Base-by-base conservation (phyloP, 2,888 invertebrate genomes). In the Tromatobia lineatoria region DNA sequence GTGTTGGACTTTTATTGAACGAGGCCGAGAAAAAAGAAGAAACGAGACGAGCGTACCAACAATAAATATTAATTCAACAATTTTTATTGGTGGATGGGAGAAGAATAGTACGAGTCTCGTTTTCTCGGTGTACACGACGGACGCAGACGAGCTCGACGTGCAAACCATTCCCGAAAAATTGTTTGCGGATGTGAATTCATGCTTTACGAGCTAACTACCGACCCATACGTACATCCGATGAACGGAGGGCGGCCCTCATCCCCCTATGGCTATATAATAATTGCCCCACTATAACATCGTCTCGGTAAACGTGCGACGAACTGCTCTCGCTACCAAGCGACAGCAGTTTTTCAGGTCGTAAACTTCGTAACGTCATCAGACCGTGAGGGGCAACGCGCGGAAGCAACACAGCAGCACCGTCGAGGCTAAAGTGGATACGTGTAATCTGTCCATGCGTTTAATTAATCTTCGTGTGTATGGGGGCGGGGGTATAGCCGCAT, bases 391-490 rank as follows among this genome's bases (percentile, higher is more conserved):
- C 45, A 59, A 59, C 18, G 66, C 64, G 66, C 78, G n/a, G 23
- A n/a, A 42, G 11, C 66, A 54, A 84, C 82, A 80, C 85, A 82
- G 85, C 86, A 84, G 71, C 69, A 71, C 42, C 76, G 61, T 83
- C 52, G 70, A 80, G 74, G 25, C 77, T 71, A 50, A 23, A 74
- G 87, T 84, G 88, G 87, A 88, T 87, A 89, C 86, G 86, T 90
- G 90, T 91, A 91, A 92, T 91, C 90, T 90, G 90, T 90, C 89
- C 88, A 85, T 86, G 86, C 88, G 89, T 92, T 92, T 92, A 92
- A 93, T 93, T 93, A 92, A 93, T 92, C 91, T 91, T 88, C 86
- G 85, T 82, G 80, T 82, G 79, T 52, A 76, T 66, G 11, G 18
- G 73, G 70, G 74, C 23, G 64, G 50, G 34, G 70, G 64, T 38